Conservation (phyloP, 1,140 invertebrate species). For the Holotrichia oblita region DNA sequence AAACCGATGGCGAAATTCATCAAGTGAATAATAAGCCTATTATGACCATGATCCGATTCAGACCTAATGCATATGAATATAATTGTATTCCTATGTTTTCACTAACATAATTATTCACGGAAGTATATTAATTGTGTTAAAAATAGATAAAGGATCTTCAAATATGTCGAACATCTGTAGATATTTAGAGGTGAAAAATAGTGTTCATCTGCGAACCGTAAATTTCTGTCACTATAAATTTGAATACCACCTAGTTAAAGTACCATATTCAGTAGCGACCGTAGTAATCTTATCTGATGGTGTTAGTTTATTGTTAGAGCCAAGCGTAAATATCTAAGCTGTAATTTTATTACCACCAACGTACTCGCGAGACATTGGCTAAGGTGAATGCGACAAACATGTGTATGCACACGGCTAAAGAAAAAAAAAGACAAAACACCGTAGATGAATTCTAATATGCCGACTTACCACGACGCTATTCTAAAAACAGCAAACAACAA, state of each 20-base stretch:
- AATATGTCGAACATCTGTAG: too few species aligned
- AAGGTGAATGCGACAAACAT: neutral
- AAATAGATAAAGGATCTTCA: too few species aligned
- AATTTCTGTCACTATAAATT: neutral
- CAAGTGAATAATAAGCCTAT: too few species aligned
- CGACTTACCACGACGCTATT: neutral
- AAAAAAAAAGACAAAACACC: neutral
- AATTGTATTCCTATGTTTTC: too few species aligned
- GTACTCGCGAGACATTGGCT: neutral
- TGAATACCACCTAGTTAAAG: neutral
- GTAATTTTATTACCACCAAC: neutral
- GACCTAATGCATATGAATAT: too few species aligned
- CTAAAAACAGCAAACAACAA: slow-evolving; percentile 11
- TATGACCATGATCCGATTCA: too few species aligned
- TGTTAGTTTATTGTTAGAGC: slow-evolving; percentile 1
- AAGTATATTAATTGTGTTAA: too few species aligned
- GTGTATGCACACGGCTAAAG: neutral
- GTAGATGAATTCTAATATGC: neutral
- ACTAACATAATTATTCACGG: too few species aligned
- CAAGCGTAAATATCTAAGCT: neutral
- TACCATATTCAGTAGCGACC: neutral
- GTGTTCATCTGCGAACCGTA: too few species aligned
- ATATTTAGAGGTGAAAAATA: too few species aligned
- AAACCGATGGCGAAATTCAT: too few species aligned
- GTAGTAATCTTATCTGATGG: neutral